These are phyloP conservation scores for Sebastes diaconus DNA, from an alignment of 2,797 vertebrate genomes.

Conservation along the genomic window DNA sequence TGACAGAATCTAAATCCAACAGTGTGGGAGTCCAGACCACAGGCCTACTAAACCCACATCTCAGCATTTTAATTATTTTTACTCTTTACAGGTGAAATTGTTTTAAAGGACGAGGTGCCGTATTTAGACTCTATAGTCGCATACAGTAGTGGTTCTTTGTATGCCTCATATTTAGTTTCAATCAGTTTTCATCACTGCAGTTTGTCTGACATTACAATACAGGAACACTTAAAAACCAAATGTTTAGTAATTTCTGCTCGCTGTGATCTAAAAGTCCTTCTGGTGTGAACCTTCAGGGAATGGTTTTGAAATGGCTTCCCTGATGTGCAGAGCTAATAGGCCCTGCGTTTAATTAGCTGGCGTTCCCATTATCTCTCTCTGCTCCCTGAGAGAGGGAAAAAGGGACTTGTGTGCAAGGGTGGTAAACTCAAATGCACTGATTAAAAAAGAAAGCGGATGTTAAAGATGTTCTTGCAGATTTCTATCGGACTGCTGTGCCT, in stretches of 20 bases:
- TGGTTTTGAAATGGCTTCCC: conserved; percentile 73
- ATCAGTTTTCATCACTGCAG: not conserved
- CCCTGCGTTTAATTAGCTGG: conserved; percentile 74
- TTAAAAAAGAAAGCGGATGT: conserved; percentile 42
- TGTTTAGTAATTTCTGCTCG: conserved; percentile 38
- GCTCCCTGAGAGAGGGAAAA: conserved; percentile 56
- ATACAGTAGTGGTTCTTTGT: not conserved
- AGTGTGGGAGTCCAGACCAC: not conserved
- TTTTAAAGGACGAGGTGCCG: not conserved
- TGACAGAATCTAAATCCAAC: not conserved
- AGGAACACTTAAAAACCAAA: conserved; percentile 23
- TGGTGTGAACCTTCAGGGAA: conserved; percentile 69
- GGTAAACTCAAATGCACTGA: conserved; percentile 42
- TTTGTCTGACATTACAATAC: not conserved
- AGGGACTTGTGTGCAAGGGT: conserved; percentile 25
- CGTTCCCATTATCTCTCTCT: conserved; percentile 68
- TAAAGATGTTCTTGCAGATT: conserved; percentile 38
- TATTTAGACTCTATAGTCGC: not conserved
- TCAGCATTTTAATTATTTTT: not conserved
- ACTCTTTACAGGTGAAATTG: not conserved
- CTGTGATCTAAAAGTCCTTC: conserved; percentile 64
- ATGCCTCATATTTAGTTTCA: conserved; percentile 2
- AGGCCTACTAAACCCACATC: not conserved
- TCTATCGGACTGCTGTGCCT: not conserved
- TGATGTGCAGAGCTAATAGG: conserved; percentile 73